Percentiles rank a stretch among this genome's conserved stretches.
Conservation (phyloP, 2,888 invertebrate species). For the Capitulum mitella region DNA sequence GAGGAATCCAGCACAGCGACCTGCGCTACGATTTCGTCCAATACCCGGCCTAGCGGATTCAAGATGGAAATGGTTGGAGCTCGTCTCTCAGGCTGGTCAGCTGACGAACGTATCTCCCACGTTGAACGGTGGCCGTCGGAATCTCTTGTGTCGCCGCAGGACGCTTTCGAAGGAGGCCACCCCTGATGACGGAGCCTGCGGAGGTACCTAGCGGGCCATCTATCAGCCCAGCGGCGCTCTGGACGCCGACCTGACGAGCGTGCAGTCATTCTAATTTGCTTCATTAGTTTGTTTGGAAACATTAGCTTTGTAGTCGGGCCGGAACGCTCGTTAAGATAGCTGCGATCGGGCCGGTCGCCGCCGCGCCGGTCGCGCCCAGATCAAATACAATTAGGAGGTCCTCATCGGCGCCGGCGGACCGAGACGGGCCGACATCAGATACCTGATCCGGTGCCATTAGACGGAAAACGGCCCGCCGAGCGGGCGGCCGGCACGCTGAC, state of each 20-base stretch:
- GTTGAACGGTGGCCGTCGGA: not conserved
- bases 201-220: not conserved
- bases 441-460: not conserved
- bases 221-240: not conserved
- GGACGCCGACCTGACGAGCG: not conserved
- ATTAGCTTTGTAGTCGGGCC: not conserved
- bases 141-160: not conserved
- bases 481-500: not conserved
- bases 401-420: not conserved
- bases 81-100: not conserved
- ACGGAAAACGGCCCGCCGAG: not conserved
- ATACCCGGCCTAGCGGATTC: not conserved
- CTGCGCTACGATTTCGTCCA: not conserved
- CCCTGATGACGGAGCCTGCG: too few species aligned
- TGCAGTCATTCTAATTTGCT: not conserved
- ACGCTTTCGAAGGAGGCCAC: not conserved
- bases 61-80: not conserved
- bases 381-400: not conserved
- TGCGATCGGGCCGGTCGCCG: not conserved
- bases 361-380: not conserved
- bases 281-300: constrained; percentile 19
- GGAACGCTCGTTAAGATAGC: not conserved
- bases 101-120: not conserved
- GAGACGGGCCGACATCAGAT: not conserved
- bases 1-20: too few species aligned